Conservation (phyloP, 1,140 invertebrate genomes). For the Drosophila grimshawi region DNA sequence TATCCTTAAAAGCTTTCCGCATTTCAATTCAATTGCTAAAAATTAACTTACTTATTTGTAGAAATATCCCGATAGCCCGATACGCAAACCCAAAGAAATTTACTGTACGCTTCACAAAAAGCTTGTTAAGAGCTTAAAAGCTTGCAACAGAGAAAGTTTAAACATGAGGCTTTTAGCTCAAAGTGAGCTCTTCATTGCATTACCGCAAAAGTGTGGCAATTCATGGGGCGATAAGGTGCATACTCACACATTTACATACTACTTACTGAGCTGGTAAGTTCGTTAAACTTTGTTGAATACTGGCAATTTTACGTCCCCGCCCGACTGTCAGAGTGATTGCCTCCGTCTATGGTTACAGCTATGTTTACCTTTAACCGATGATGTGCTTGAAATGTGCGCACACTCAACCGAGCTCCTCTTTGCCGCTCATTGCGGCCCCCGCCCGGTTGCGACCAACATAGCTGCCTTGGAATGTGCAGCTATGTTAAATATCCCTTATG, state of each 20-base stretch:
- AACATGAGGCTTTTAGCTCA: slow-evolving; percentile 6
- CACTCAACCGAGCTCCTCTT: slow-evolving; percentile 37
- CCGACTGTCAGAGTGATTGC: slow-evolving; percentile 12
- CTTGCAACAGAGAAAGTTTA: background rate
- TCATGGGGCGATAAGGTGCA: slow-evolving; percentile 47
- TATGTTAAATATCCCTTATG: slow-evolving; percentile 62
- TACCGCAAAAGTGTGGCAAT: slow-evolving; percentile 26
- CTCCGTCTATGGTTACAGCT: slow-evolving; percentile 22
- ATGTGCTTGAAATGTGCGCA: slow-evolving; percentile 67
- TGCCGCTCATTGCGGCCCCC: background rate
- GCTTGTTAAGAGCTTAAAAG: background rate
- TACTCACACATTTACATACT: background rate
- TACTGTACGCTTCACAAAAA: background rate
- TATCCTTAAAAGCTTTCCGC: too few relatives aligned
- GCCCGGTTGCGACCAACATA: background rate
- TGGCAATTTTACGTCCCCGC: slow-evolving; percentile 54
- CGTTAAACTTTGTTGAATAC: slow-evolving; percentile 72
- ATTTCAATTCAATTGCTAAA: too few relatives aligned
- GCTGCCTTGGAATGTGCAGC: slow-evolving; percentile 43
- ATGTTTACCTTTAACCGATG: slow-evolving; percentile 62
- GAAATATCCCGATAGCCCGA: background rate
- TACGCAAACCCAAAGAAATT: slow-evolving; percentile 9
- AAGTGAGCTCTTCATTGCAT: slow-evolving; percentile 13
- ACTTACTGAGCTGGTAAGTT: slow-evolving; percentile 46
- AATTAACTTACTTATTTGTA: too few relatives aligned